These are phyloP conservation scores for Scolanthus callimorphus DNA, from an alignment of 92 coral and sea anemone genomes.

Conservation along the genomic window DNA sequence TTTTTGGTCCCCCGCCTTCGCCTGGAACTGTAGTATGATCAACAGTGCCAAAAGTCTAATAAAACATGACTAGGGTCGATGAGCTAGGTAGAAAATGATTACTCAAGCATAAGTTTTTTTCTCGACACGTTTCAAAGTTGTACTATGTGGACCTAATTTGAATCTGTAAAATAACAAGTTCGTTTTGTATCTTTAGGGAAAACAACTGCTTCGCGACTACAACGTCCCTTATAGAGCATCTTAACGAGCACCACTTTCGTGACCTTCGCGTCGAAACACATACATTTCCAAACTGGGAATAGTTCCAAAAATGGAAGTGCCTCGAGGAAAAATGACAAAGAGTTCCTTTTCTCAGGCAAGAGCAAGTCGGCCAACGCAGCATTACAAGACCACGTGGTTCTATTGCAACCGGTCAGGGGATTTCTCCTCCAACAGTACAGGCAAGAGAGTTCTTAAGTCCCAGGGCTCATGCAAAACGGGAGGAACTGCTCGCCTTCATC, in stretches of 20 bases:
- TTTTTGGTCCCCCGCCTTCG: no score
- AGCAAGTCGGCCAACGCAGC: conserved; percentile 1
- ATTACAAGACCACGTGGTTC: conserved; percentile 15
- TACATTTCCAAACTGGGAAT: conserved; percentile 19
- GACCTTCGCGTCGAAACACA: conserved; percentile 5
- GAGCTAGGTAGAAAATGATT: no score
- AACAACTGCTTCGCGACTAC: no score
- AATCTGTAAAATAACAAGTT: no score
- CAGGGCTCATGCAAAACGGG: conserved; percentile 30
- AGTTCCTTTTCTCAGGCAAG: conserved; percentile 18
- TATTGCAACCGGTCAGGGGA: conserved; percentile 13
- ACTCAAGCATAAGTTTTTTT: no score
- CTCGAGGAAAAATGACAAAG: conserved; percentile 14
- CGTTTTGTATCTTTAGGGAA: no score
- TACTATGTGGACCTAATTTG: no score
- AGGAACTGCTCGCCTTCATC: conserved; percentile 1
- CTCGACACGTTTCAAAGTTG: no score
- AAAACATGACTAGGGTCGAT: no score
- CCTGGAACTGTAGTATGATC: no score
- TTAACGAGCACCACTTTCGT: conserved; percentile 8
- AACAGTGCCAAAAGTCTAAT: no score
- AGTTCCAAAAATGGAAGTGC: conserved; percentile 20
- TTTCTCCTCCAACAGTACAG: conserved; percentile 6
- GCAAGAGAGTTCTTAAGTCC: conserved; percentile 22
- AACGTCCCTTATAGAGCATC: conserved; percentile 24